Evolutionary conservation across 2,797 vertebrate species (phyloP).

Genomic region (Amphiprion clarkii): DNA sequence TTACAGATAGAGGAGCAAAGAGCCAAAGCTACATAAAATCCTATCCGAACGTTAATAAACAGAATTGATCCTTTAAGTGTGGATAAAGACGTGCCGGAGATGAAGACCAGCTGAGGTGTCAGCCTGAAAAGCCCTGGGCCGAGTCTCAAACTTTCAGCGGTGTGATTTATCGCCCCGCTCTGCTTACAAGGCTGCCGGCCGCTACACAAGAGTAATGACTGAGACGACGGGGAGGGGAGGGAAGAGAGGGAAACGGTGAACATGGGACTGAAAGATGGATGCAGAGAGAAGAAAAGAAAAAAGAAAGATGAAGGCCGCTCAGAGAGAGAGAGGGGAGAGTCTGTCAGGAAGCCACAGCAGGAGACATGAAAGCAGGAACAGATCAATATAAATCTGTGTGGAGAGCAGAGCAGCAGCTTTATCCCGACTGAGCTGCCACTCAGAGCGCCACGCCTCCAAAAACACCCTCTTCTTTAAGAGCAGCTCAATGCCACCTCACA

Average conservation of each 20-base stretch:
- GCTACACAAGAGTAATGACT: slow-evolving; percentile 19
- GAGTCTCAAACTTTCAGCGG: slow-evolving; percentile 1
- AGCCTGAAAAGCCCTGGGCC: slow-evolving; percentile 11
- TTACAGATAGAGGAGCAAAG: not conserved
- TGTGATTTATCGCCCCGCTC: slow-evolving; percentile 29
- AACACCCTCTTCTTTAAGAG: not conserved
- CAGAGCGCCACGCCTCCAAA: slow-evolving; percentile 17
- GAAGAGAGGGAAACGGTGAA: not conserved
- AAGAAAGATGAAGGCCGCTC: slow-evolving; percentile 7
- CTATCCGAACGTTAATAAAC: slow-evolving; percentile 1
- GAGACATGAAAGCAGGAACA: slow-evolving; percentile 3
- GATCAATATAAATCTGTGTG: slow-evolving; percentile 42
- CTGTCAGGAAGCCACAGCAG: not conserved
- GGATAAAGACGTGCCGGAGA: slow-evolving; percentile 13
- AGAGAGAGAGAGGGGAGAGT: not conserved
- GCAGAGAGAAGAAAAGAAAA: not conserved
- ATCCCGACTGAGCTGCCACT: slow-evolving; percentile 44
- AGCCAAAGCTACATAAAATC: not conserved
- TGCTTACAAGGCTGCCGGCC: slow-evolving; percentile 38
- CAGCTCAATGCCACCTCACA: not conserved
- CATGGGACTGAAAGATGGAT: not conserved
- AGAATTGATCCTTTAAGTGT: slow-evolving; percentile 15
- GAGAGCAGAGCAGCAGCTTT: slow-evolving; percentile 26
- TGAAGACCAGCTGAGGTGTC: not conserved
- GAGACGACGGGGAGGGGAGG: slow-evolving; percentile 11